phyloP scores from a whole-genome alignment of 2,888 invertebrate species.

The Drosophila fungiperda region DNA sequence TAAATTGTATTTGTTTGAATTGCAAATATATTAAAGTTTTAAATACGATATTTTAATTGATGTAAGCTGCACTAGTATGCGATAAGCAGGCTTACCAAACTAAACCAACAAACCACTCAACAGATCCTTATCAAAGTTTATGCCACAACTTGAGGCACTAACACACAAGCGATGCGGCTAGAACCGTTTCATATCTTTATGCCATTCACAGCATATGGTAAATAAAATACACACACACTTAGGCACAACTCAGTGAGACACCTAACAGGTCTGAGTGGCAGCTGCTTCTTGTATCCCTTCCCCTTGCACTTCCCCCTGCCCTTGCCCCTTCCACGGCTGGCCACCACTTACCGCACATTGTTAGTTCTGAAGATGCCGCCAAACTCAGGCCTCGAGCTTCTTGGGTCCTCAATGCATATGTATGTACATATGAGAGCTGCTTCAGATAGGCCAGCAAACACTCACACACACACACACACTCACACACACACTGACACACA shows the following conservation, averaged over 20 bases:
- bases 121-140: conserved; percentile 36
- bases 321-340: conserved; percentile 15
- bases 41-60: not conserved
- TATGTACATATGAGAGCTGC: conserved; percentile 59
- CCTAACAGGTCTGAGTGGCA: conserved; percentile 58
- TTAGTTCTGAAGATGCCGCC: conserved; percentile 64
- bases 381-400: conserved; percentile 49
- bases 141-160: conserved; percentile 28
- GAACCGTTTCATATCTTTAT: conserved; percentile 51
- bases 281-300: conserved; percentile 18
- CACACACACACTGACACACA: not conserved
- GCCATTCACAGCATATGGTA: conserved; percentile 68
- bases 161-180: conserved; percentile 24
- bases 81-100: not conserved
- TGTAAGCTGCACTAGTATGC: not conserved
- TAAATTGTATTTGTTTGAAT: no score
- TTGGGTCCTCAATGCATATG: conserved; percentile 52
- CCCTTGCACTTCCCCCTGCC: conserved; percentile 3
- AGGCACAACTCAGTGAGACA: conserved; percentile 33
- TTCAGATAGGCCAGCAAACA: conserved; percentile 51
- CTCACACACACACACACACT: not conserved
- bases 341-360: conserved; percentile 60
- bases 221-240: conserved; percentile 57
- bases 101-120: conserved; percentile 13
- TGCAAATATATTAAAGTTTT: not conserved